Evolutionary conservation across 2,797 vertebrate genomes (phyloP).

Genomic region (Melanotaenia nigrans): DNA sequence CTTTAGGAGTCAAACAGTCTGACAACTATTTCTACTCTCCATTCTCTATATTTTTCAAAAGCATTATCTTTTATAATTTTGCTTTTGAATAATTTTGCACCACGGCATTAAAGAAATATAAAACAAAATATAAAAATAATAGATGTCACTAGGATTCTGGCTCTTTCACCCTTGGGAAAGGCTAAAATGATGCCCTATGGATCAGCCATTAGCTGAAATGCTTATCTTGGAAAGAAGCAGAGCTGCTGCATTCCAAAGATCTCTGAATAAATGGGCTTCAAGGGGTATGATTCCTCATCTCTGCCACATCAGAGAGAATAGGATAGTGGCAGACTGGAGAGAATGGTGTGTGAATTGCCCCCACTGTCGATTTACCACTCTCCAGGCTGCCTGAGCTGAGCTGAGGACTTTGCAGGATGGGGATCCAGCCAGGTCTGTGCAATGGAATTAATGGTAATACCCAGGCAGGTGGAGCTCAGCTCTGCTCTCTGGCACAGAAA

Average conservation of each 20-base stretch:
- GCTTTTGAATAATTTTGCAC: conserved; percentile 60
- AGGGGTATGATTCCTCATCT: conserved; percentile 61
- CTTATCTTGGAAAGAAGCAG: conserved; percentile 63
- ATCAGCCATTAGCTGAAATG: conserved; percentile 67
- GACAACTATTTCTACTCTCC: conserved; percentile 36
- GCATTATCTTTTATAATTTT: conserved; percentile 42
- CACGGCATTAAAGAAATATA: conserved; percentile 49
- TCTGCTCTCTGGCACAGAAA: conserved; percentile 71
- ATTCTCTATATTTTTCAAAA: conserved; percentile 34
- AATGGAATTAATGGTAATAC: conserved; percentile 82
- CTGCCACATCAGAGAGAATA: conserved; percentile 74
- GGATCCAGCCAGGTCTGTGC: conserved; percentile 69
- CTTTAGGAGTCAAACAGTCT: conserved; percentile 5
- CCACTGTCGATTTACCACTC: conserved; percentile 64
- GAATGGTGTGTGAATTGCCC: conserved; percentile 61
- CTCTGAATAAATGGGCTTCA: conserved; percentile 63
- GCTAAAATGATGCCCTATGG: conserved; percentile 64
- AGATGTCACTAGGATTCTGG: conserved; percentile 32
- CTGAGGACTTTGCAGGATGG: conserved; percentile 70
- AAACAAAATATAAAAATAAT: conserved; percentile 25
- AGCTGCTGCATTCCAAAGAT: conserved; percentile 65
- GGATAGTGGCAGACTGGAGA: conserved; percentile 62
- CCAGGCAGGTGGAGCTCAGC: conserved; percentile 79
- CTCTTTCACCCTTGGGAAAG: conserved; percentile 47
- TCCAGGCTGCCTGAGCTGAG: conserved; percentile 66